These are phyloP conservation scores for Lasiurus borealis DNA, from an alignment of 2,113 vertebrate species.

Conservation along the genomic window DNA sequence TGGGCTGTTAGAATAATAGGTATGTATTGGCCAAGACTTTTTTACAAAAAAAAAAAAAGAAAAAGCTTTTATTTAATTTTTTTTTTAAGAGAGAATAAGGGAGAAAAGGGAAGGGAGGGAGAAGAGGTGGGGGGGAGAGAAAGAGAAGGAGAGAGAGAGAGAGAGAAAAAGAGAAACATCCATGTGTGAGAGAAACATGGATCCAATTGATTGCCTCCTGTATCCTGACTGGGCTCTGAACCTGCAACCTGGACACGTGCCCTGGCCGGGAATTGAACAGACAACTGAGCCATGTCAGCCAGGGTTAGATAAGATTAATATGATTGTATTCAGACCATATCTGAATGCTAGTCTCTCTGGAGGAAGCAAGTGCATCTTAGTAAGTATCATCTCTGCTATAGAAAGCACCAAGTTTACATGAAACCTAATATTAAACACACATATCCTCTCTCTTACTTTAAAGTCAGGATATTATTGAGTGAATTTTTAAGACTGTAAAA, in stretches of 20 bases:
- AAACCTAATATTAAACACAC: background rate
- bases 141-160: background rate
- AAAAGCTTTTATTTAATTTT: background rate
- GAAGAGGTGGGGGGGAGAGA: no score
- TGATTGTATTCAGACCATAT: constrained; percentile 47
- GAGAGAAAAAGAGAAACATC: background rate
- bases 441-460: background rate
- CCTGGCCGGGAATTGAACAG: background rate
- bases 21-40: constrained; percentile 24
- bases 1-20: constrained; percentile 6
- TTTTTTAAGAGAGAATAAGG: background rate
- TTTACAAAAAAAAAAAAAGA: background rate
- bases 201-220: background rate
- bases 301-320: constrained; percentile 17
- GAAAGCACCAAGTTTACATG: constrained; percentile 26
- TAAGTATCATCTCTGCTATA: background rate
- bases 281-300: background rate
- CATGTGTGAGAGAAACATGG: background rate
- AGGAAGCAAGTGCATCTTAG: constrained; percentile 1
- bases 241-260: background rate
- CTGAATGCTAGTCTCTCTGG: background rate
- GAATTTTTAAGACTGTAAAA: constrained; percentile 24
- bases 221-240: background rate
- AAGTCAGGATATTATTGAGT: constrained; percentile 31
- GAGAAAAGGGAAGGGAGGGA: no score